Conservation (phyloP, 2,797 vertebrate genomes). For the Anabas testudineus region DNA sequence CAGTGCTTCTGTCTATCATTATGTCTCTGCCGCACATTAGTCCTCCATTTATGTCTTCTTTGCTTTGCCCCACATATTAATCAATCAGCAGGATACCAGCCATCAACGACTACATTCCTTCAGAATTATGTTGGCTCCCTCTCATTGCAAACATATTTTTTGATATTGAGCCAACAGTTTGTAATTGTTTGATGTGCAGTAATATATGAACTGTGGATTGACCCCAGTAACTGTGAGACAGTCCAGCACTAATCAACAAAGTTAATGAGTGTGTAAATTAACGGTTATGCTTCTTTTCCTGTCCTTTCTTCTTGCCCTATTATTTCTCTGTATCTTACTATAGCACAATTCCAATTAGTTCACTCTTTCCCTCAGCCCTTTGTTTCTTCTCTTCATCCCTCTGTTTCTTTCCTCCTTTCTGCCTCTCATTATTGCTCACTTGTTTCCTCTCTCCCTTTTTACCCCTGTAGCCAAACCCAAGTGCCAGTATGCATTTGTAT, state of each 20-base stretch:
- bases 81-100: too few species aligned
- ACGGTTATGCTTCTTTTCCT: background rate
- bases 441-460: slow-evolving; percentile 24
- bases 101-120: background rate
- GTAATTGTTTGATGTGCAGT: background rate
- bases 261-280: slow-evolving; percentile 8
- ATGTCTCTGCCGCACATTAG: background rate
- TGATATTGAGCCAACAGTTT: background rate
- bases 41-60: background rate
- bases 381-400: slow-evolving; percentile 22
- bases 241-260: slow-evolving; percentile 11
- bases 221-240: background rate
- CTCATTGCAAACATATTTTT: background rate
- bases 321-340: background rate
- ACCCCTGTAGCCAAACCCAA: slow-evolving; percentile 48
- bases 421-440: slow-evolving; percentile 34
- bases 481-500: slow-evolving; percentile 63
- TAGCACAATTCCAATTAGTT: slow-evolving; percentile 30
- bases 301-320: background rate
- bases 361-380: background rate
- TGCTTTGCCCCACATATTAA: background rate
- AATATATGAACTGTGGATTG: background rate
- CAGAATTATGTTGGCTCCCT: background rate
- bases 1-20: slow-evolving; percentile 2
- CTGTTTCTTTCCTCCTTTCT: background rate